Percentiles rank a stretch among this genome's conserved stretches.
Evolutionary conservation across 2,888 invertebrate genomes (phyloP).

Genomic region (Artemia sp.): DNA sequence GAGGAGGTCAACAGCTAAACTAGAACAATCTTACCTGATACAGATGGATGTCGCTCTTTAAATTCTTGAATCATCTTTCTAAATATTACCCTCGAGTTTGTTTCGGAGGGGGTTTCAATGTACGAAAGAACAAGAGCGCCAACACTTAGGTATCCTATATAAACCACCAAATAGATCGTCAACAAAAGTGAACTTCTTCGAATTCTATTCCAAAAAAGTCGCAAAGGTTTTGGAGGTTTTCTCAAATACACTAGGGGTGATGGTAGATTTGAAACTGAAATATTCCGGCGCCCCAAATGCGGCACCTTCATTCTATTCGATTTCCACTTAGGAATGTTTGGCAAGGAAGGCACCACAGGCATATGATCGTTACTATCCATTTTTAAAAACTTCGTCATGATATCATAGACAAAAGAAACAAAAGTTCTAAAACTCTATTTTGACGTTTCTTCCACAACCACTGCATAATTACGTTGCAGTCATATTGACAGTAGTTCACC

Average conservation of each 20-base stretch:
- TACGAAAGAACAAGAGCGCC: constrained; percentile 50
- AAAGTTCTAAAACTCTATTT: constrained; percentile 9
- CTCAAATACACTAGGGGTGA: background rate
- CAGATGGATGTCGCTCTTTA: constrained; percentile 40
- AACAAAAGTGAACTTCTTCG: constrained; percentile 41
- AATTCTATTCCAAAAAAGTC: constrained; percentile 36
- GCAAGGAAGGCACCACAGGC: background rate
- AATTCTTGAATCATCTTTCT: constrained; percentile 41
- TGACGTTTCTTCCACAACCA: background rate
- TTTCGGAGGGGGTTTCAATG: constrained; percentile 47
- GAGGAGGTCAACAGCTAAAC: too few species aligned
- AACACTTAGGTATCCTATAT: constrained; percentile 43
- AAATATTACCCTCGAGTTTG: constrained; percentile 38
- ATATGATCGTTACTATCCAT: background rate
- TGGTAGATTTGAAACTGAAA: constrained; percentile 3
- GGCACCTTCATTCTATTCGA: background rate
- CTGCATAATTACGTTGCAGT: background rate
- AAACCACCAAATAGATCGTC: constrained; percentile 40
- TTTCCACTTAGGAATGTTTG: constrained; percentile 8
- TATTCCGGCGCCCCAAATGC: background rate
- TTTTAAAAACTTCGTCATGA: constrained; percentile 2
- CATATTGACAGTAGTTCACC: too few species aligned
- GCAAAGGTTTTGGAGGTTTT: constrained; percentile 6
- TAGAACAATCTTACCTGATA: constrained; percentile 39
- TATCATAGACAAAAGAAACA: background rate